A percentile compares a stretch with the other conserved stretches of the same genome.
These are phyloP conservation scores for Acyrthosiphon pisum DNA, from an alignment of 1,140 invertebrate genomes.

Conservation along the genomic window DNA sequence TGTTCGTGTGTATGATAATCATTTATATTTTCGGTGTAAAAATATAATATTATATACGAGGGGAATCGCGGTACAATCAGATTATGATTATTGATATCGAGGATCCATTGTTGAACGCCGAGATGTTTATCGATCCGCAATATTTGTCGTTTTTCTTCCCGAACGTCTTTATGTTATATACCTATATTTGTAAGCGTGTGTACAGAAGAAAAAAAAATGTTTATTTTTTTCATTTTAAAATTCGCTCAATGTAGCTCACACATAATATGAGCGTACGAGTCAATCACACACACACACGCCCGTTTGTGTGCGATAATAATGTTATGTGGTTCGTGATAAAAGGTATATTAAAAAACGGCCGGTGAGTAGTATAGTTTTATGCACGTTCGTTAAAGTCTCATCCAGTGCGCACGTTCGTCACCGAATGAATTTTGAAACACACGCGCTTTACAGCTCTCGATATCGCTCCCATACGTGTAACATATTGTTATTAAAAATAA, in stretches of 20 bases:
- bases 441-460: neutral
- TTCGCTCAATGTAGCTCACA: neutral
- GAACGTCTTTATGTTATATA: conserved; percentile 44
- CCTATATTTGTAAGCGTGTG: neutral
- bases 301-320: too few relatives aligned
- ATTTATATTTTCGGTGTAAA: conserved; percentile 45
- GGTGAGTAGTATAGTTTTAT: neutral
- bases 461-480: conserved; percentile 29
- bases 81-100: conserved; percentile 45
- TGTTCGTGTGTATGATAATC: conserved; percentile 30
- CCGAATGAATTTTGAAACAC: neutral
- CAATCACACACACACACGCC: neutral
- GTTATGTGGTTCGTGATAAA: neutral
- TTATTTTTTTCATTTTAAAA: neutral
- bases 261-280: neutral
- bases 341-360: neutral
- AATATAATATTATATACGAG: conserved; percentile 15
- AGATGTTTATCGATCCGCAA: conserved; percentile 57
- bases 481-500: conserved; percentile 55
- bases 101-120: conserved; percentile 19
- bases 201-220: neutral
- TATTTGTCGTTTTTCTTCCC: conserved; percentile 44
- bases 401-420: neutral
- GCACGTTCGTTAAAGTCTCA: conserved; percentile 48
- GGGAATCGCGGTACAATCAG: conserved; percentile 47